These are phyloP conservation scores for Nerophis ophidion DNA, from an alignment of 2,113 vertebrate genomes.

Conservation along the genomic window DNA sequence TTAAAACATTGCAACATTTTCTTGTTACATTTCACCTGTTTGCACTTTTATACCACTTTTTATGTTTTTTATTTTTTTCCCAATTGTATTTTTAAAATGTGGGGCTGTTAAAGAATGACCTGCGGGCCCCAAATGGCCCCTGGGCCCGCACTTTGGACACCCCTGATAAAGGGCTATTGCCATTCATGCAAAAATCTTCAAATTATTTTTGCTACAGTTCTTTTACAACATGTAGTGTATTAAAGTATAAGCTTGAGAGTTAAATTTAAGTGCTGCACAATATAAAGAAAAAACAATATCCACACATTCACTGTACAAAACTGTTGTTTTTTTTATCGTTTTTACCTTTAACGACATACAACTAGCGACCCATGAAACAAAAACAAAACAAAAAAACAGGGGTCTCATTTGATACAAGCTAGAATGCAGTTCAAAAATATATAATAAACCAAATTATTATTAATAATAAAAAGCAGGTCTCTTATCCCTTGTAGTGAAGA, in stretches of 20 bases:
- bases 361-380: conserved; percentile 71
- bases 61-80: too few species aligned
- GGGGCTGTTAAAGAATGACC: too few species aligned
- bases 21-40: too few species aligned
- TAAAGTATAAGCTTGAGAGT: not conserved
- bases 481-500: conserved; percentile 70
- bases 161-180: too few species aligned
- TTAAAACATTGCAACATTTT: too few species aligned
- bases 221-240: not conserved
- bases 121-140: too few species aligned
- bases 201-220: too few species aligned
- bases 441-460: conserved; percentile 69
- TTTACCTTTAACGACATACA: conserved; percentile 70
- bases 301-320: conserved; percentile 72
- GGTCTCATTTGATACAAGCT: conserved; percentile 69
- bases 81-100: too few species aligned
- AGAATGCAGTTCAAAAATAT: conserved; percentile 73
- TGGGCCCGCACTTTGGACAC: too few species aligned
- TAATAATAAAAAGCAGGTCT: conserved; percentile 68
- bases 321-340: conserved; percentile 56
- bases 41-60: too few species aligned
- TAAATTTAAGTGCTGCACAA: not conserved
- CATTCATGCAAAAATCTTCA: too few species aligned
- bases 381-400: conserved; percentile 40
- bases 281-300: conserved; percentile 18